phyloP scores from a whole-genome alignment of 2,113 vertebrate genomes.

The Brachyhypopomus occidentalis region DNA sequence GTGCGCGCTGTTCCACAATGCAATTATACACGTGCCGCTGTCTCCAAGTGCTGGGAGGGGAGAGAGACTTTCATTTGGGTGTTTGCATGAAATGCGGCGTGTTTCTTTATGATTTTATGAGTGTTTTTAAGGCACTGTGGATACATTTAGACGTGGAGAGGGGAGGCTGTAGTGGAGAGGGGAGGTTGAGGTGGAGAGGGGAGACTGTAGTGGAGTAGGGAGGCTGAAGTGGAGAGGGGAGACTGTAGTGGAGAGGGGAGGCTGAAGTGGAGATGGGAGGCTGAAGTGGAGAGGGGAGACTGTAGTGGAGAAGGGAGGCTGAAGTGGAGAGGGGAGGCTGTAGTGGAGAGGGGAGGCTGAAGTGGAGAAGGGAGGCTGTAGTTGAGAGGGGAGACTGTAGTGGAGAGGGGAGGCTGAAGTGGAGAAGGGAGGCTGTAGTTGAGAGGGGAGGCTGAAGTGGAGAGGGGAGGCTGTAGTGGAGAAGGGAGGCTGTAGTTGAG shows the following conservation, averaged over 20 bases:
- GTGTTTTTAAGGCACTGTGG: slow-evolving; percentile 20
- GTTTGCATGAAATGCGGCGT: slow-evolving; percentile 53
- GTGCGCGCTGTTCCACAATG: slow-evolving; percentile 78
- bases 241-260: neutral
- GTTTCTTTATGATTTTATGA: slow-evolving; percentile 1
- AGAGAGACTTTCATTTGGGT: slow-evolving; percentile 62
- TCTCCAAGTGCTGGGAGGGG: slow-evolving; percentile 63
- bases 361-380: too few species aligned
- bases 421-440: neutral
- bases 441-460: too few species aligned
- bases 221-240: neutral
- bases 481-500: too few species aligned
- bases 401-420: too few species aligned
- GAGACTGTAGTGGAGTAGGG: neutral
- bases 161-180: neutral
- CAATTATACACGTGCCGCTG: slow-evolving; percentile 77
- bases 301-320: neutral
- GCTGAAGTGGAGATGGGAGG: neutral
- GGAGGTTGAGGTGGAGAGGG: neutral
- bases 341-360: neutral
- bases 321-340: neutral
- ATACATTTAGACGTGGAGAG: neutral
- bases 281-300: neutral
- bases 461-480: neutral
- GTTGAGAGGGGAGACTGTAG: neutral